Evolutionary conservation across 2,113 vertebrate genomes (phyloP).

Genomic region (Otolemur garnettii): DNA sequence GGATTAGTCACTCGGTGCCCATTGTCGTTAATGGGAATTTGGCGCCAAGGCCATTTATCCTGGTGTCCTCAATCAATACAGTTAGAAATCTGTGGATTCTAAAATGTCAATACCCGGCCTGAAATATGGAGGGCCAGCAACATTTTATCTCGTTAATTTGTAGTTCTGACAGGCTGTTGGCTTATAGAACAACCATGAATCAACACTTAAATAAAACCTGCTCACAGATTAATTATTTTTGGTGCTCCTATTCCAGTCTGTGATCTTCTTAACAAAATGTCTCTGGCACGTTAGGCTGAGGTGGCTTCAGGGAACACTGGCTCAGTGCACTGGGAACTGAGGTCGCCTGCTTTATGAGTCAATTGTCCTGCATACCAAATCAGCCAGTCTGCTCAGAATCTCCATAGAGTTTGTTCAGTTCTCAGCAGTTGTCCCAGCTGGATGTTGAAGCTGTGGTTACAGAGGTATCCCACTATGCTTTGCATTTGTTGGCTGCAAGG

Average conservation of each 20-base stretch:
- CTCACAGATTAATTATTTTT: constrained; percentile 77
- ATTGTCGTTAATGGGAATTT: constrained; percentile 68
- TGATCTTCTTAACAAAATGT: constrained; percentile 67
- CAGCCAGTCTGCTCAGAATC: neutral
- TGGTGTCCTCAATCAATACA: constrained; percentile 72
- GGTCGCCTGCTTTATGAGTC: neutral
- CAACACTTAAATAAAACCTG: constrained; percentile 75
- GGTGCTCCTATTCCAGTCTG: constrained; percentile 58
- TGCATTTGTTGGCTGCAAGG: neutral
- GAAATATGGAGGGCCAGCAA: constrained; percentile 50
- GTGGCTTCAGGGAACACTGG: neutral
- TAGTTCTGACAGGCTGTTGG: constrained; percentile 74
- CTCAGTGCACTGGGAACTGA: neutral
- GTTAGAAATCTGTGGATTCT: constrained; percentile 74
- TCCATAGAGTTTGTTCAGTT: neutral
- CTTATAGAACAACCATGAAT: constrained; percentile 74
- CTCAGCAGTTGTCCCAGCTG: neutral
- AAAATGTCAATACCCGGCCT: constrained; percentile 60
- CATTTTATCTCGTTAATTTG: constrained; percentile 77
- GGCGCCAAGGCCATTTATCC: constrained; percentile 77
- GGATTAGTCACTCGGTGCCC: constrained; percentile 67
- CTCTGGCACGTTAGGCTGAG: neutral
- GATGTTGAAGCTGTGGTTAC: no score
- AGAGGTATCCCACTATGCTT: neutral
- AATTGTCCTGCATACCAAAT: neutral